phyloP scores from a whole-genome alignment of 2,888 invertebrate genomes.

The Dryobota labecula region DNA sequence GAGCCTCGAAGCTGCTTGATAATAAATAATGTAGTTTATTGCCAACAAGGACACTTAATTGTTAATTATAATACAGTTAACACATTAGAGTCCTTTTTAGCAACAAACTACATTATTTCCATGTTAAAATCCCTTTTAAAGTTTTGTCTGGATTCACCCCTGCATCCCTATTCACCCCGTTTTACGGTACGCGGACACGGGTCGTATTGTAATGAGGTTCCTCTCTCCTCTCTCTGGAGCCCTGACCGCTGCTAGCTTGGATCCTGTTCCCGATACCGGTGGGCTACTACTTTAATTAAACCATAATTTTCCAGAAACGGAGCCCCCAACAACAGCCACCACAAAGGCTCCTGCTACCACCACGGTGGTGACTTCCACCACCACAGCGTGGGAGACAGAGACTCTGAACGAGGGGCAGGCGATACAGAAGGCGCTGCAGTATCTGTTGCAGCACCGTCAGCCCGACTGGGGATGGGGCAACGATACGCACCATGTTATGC shows the following conservation, averaged over 20 bases:
- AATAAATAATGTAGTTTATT: too few relatives aligned
- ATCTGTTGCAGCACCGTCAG: slow-evolving; percentile 93
- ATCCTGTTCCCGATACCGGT: background rate
- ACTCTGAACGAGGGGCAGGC: slow-evolving; percentile 89
- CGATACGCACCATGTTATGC: slow-evolving; percentile 95
- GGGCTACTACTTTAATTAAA: background rate
- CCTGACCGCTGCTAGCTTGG: background rate
- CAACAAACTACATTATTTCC: too few relatives aligned
- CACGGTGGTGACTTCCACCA: slow-evolving; percentile 75
- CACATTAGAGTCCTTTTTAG: too few relatives aligned
- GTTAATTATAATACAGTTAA: too few relatives aligned
- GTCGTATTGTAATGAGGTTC: background rate
- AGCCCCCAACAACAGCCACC: slow-evolving; percentile 78
- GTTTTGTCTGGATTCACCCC: too few relatives aligned
- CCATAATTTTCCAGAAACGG: slow-evolving; percentile 77
- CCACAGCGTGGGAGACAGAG: slow-evolving; percentile 83
- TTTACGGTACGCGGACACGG: too few relatives aligned
- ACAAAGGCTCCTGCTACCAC: slow-evolving; percentile 75
- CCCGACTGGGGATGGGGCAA: slow-evolving; percentile 96
- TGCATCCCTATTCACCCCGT: too few relatives aligned
- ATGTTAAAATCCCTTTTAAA: too few relatives aligned
- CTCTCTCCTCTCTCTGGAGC: background rate
- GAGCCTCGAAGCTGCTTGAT: too few relatives aligned
- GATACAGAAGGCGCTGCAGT: slow-evolving; percentile 93
- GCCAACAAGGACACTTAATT: too few relatives aligned